Evolutionary conservation across 2,888 invertebrate species (phyloP).

Genomic region (Sympetrum striolatum): DNA sequence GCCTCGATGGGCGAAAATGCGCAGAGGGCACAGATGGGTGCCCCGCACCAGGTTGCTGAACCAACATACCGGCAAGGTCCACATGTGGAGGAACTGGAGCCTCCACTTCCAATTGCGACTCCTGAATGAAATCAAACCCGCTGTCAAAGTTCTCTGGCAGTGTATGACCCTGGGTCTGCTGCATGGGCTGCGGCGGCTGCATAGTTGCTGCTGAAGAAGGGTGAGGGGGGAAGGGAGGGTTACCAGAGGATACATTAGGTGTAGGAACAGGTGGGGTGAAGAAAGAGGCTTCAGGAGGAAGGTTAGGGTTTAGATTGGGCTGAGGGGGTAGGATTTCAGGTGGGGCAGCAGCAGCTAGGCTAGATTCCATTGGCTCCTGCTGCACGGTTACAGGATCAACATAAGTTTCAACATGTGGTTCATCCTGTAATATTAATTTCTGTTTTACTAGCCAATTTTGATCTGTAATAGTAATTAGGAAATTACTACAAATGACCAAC

Average conservation of each 20-base stretch:
- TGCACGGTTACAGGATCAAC: slow-evolving; percentile 74
- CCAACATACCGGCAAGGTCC: slow-evolving; percentile 60
- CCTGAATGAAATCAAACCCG: slow-evolving; percentile 72
- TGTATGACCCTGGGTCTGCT: not conserved
- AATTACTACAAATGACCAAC: not conserved
- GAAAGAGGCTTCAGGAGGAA: slow-evolving; percentile 24
- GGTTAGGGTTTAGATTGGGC: slow-evolving; percentile 42
- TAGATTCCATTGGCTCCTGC: slow-evolving; percentile 53
- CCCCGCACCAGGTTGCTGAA: slow-evolving; percentile 34
- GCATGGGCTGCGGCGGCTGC: slow-evolving; percentile 52
- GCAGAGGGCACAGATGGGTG: slow-evolving; percentile 49
- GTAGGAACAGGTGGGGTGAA: slow-evolving; percentile 42
- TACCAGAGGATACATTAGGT: slow-evolving; percentile 52
- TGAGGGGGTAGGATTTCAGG: slow-evolving; percentile 57
- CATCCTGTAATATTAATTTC: slow-evolving; percentile 60
- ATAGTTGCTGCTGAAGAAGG: slow-evolving; percentile 58
- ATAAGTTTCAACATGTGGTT: slow-evolving; percentile 77
- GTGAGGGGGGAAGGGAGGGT: slow-evolving; percentile 4
- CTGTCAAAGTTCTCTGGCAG: slow-evolving; percentile 52
- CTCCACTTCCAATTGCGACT: slow-evolving; percentile 80
- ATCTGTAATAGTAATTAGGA: not conserved
- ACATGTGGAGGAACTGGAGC: slow-evolving; percentile 62
- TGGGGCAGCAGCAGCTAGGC: slow-evolving; percentile 50
- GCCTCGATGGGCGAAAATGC: slow-evolving; percentile 27
- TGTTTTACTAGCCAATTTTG: not conserved